Conservation (phyloP, 2,797 vertebrate species). For the Acanthurus tractus region DNA sequence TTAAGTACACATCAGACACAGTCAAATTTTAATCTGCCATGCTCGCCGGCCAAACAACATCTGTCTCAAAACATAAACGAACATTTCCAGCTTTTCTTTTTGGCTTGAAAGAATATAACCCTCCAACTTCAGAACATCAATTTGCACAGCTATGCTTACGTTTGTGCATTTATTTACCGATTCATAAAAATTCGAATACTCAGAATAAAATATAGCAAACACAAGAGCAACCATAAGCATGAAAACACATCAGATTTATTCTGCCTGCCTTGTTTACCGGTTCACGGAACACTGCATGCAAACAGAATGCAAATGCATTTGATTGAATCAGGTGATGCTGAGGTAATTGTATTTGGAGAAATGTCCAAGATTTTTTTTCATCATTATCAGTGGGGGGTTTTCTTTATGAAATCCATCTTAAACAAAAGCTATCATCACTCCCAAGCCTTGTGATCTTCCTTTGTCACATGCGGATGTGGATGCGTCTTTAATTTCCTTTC, state of each 20-base stretch:
- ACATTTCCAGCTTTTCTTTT: conserved; percentile 68
- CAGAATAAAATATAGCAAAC: conserved; percentile 89
- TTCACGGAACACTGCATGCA: conserved; percentile 90
- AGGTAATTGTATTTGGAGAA: conserved; percentile 92
- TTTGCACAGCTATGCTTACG: conserved; percentile 64
- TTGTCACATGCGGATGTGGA: conserved; percentile 89
- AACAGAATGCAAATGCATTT: conserved; percentile 91
- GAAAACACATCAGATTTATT: conserved; percentile 91
- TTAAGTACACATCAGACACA: conserved; percentile 83
- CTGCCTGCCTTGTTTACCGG: conserved; percentile 89
- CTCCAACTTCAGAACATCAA: conserved; percentile 73
- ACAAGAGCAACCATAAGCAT: conserved; percentile 86
- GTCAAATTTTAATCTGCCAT: conserved; percentile 81
- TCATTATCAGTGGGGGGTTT: conserved; percentile 88
- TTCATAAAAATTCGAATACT: conserved; percentile 90
- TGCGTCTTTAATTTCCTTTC: conserved; percentile 92
- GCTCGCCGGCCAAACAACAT: conserved; percentile 80
- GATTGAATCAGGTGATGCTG: conserved; percentile 92
- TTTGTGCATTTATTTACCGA: conserved; percentile 85
- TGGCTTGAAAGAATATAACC: conserved; percentile 55
- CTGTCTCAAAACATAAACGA: conserved; percentile 77
- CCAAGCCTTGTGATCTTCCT: conserved; percentile 86
- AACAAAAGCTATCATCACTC: conserved; percentile 90
- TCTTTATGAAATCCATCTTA: conserved; percentile 91
- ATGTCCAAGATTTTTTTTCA: conserved; percentile 88